Base-by-base conservation (phyloP, 2,797 vertebrate genomes). In the Remorina albescens region DNA sequence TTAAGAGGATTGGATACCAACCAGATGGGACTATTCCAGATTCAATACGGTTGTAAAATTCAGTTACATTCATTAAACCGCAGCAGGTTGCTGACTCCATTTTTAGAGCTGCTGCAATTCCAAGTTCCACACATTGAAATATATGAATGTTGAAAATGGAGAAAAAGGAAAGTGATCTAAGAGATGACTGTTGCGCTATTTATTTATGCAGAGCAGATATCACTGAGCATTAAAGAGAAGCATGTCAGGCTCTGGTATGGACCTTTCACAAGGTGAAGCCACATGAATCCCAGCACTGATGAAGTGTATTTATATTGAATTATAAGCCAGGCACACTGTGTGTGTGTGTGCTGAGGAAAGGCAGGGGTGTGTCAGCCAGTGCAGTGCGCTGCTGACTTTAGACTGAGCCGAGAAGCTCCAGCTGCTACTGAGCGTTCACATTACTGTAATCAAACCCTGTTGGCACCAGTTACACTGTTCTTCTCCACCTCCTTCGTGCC, bases 361-460 rank as follows among this genome's bases (percentile, higher is more conserved):
- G 60, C 59, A 53, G 55, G 77, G 79, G 83, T 67, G 78, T 84
- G 82, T 87, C 82, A 81, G 67, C 66, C 62, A 26, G 70, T 74
- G 82, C 80, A 53, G 78, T 32, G 75, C 39, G 64, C 74, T 74
- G 70, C 87, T 86, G 83, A 86, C 79, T 86, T 84, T 80, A 87
- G 55, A 55, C 42, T 5, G 66, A 67, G 78, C 76, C 23, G 61
- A 79, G 82, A 70, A 82, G 78, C 74, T 82, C 84, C 86, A 92
- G 89, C 90, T 89, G 90, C 88, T 88, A 54, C 81, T 82, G 72
- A 84, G 76, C 46, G 46, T 91, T 91, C 87, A 89, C 81, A 76
- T 92, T 89, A 86, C 89, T 86, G 90, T 91, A 91, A 91, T 88
- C 76, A 88, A 90, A 66, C 85, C 82, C 32, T 50, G 66, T 60